These are phyloP conservation scores for Spodoptera litura DNA, from an alignment of 1,140 invertebrate genomes.

Conservation along the genomic window DNA sequence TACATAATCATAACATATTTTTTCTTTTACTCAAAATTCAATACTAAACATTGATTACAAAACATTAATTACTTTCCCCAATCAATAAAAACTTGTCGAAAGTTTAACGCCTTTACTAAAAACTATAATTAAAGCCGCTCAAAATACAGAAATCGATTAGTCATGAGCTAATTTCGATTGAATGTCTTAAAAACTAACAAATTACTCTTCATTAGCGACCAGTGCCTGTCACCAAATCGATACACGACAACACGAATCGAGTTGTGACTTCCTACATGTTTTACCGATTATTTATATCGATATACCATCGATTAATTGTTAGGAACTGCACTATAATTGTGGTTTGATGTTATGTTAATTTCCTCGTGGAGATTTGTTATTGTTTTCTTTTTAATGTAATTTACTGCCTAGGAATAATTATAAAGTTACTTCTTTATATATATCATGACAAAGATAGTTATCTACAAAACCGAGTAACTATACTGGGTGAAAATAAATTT, in stretches of 20 bases:
- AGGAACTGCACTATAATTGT: conserved; percentile 17
- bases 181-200: conserved; percentile 15
- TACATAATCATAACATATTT: not conserved
- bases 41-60: not conserved
- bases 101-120: conserved; percentile 7
- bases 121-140: not conserved
- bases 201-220: conserved; percentile 5
- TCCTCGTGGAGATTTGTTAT: not conserved
- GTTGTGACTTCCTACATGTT: conserved; percentile 16
- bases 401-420: not conserved
- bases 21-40: no score
- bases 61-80: not conserved
- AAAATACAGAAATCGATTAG: conserved; percentile 10
- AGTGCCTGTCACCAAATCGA: conserved; percentile 9
- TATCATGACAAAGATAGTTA: no score
- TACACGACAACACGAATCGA: not conserved
- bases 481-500: no score
- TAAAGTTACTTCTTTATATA: no score
- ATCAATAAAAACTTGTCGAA: no score
- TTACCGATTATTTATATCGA: conserved; percentile 16
- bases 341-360: not conserved
- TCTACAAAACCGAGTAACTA: not conserved
- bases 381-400: not conserved
- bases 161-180: conserved; percentile 38
- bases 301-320: conserved; percentile 12